phyloP scores from a whole-genome alignment of 2,113 vertebrate genomes.

The Silurus meridionalis region DNA sequence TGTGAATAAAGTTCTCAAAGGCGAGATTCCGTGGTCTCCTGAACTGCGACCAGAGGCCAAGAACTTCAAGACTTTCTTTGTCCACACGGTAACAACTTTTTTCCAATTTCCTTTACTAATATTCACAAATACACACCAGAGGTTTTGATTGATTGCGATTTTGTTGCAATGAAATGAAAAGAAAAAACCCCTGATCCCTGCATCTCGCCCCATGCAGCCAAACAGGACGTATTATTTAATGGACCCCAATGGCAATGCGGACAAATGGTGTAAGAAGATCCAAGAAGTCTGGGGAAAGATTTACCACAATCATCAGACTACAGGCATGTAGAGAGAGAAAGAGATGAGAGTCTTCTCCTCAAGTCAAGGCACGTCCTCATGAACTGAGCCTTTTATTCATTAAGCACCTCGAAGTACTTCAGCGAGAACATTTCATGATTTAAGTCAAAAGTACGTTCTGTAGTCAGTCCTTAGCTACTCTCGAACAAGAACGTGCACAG shows the following conservation, averaged over 20 bases:
- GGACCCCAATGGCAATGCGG: conserved; percentile 98
- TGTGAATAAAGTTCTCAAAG: conserved; percentile 97
- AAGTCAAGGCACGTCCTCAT: conserved; percentile 67
- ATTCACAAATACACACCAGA: neutral
- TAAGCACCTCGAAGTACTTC: conserved; percentile 15
- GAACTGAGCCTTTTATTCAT: conserved; percentile 25
- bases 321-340: conserved; percentile 77
- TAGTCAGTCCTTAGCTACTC: neutral
- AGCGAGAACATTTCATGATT: conserved; percentile 16
- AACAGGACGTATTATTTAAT: conserved; percentile 99
- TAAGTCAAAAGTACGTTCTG: neutral
- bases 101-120: too few species aligned
- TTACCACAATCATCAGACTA: conserved; percentile 89
- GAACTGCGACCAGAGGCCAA: conserved; percentile 97
- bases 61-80: conserved; percentile 99
- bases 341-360: conserved; percentile 61
- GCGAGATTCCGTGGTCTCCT: conserved; percentile 96
- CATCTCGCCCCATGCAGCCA: conserved; percentile 73
- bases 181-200: neutral
- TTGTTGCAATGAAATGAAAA: neutral
- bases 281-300: conserved; percentile 98
- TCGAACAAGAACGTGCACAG: neutral
- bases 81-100: conserved; percentile 85
- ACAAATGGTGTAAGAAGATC: conserved; percentile 99
- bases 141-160: neutral